These are phyloP conservation scores for Montifringilla adamsi DNA, from an alignment of 2,113 vertebrate species.

Conservation along the genomic window DNA sequence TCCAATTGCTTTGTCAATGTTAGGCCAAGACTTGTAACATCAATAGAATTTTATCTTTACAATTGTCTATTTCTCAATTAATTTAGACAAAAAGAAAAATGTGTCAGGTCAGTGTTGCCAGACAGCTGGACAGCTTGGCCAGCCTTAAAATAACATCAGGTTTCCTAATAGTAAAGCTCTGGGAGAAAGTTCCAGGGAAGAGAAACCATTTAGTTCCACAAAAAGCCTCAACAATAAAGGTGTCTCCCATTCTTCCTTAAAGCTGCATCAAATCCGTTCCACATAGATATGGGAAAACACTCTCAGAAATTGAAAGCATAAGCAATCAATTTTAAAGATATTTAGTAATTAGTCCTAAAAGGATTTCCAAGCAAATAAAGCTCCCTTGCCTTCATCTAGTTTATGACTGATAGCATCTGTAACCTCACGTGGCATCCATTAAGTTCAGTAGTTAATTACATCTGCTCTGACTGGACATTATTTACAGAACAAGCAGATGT, in stretches of 20 bases:
- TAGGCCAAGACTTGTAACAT: background rate
- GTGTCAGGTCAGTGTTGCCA: background rate
- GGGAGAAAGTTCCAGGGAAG: background rate
- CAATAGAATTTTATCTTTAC: background rate
- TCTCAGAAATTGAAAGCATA: conserved; percentile 60
- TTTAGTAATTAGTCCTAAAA: conserved; percentile 63
- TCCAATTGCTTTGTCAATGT: background rate
- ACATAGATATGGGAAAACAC: conserved; percentile 5
- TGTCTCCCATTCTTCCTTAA: background rate
- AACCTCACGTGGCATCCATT: conserved; percentile 56
- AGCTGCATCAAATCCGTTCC: background rate
- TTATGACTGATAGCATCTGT: conserved; percentile 63
- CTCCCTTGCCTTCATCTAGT: conserved; percentile 37
- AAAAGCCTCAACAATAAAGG: background rate
- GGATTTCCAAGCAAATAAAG: conserved; percentile 47
- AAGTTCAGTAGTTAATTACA: conserved; percentile 58
- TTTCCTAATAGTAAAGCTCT: background rate
- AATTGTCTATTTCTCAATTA: background rate
- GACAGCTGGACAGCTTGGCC: background rate
- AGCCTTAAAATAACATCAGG: background rate
- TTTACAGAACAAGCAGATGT: conserved; percentile 49
- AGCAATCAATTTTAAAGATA: conserved; percentile 63
- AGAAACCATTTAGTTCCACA: background rate
- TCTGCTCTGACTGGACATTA: conserved; percentile 58
- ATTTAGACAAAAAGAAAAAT: background rate